These are phyloP conservation scores for Coelinius sp. DNA, from an alignment of 2,888 invertebrate genomes.

Conservation along the genomic window DNA sequence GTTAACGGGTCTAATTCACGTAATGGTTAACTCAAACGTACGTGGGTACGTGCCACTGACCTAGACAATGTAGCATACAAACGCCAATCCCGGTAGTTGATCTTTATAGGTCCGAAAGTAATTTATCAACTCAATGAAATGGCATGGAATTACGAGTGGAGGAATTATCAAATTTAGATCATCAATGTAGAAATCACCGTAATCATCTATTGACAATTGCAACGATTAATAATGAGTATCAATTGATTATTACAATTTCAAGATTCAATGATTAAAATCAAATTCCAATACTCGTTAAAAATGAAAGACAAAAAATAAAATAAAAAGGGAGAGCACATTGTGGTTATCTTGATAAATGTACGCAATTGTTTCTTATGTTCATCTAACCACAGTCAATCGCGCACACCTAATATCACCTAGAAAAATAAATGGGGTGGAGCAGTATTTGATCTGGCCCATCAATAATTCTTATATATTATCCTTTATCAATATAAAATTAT, in stretches of 20 bases:
- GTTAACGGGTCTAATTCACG: background rate
- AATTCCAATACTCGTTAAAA: constrained; percentile 40
- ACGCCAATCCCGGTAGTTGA: background rate
- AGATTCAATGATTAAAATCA: constrained; percentile 26
- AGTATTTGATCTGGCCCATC: constrained; percentile 22
- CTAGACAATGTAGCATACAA: constrained; percentile 37
- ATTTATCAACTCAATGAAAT: background rate
- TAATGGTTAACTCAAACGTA: constrained; percentile 28
- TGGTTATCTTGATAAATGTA: constrained; percentile 35
- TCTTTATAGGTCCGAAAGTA: background rate
- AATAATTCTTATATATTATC: background rate
- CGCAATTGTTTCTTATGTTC: constrained; percentile 37
- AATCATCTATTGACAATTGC: background rate
- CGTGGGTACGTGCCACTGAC: constrained; percentile 52
- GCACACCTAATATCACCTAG: constrained; percentile 27
- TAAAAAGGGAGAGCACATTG: constrained; percentile 42
- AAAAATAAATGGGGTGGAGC: constrained; percentile 30
- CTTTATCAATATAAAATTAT: background rate
- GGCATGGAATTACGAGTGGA: background rate
- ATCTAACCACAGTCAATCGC: background rate
- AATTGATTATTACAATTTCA: background rate
- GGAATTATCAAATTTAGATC: background rate
- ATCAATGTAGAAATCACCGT: background rate
- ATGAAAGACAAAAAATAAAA: constrained; percentile 48
- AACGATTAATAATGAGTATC: constrained; percentile 10